Conservation (phyloP, 1,140 invertebrate genomes). For the Diorhabda carinulata region DNA sequence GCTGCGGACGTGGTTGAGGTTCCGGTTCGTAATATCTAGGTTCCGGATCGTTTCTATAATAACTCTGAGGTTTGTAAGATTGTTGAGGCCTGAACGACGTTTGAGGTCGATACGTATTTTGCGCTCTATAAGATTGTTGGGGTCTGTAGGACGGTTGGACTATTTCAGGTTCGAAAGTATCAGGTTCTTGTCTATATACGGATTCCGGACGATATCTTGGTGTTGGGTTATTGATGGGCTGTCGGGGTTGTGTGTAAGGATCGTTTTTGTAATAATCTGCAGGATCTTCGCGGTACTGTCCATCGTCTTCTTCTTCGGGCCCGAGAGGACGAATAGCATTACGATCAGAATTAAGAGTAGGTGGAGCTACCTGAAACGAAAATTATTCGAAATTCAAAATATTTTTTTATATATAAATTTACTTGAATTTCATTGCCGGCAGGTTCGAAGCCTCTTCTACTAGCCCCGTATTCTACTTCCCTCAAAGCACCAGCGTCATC, state of each 20-base stretch:
- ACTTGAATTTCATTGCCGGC: constrained; percentile 73
- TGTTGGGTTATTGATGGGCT: constrained; percentile 24
- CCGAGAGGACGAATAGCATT: constrained; percentile 53
- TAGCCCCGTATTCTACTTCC: constrained; percentile 76
- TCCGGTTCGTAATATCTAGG: constrained; percentile 29
- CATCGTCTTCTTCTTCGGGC: constrained; percentile 70
- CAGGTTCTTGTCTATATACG: constrained; percentile 13
- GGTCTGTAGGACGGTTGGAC: constrained; percentile 6
- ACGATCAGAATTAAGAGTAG: constrained; percentile 56
- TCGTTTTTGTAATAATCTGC: constrained; percentile 72
- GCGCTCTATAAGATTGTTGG: constrained; percentile 51
- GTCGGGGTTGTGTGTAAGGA: constrained; percentile 44
- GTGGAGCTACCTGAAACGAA: constrained; percentile 53
- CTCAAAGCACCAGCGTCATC: constrained; percentile 69
- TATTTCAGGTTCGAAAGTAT: constrained; percentile 12
- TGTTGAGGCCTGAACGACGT: constrained; percentile 29
- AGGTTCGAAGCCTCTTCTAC: constrained; percentile 69
- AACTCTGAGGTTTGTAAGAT: constrained; percentile 25
- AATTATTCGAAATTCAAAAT: background rate
- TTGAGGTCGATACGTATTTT: constrained; percentile 40
- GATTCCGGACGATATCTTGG: constrained; percentile 4
- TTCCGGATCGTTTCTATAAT: constrained; percentile 19
- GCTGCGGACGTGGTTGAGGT: constrained; percentile 26
- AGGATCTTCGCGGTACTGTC: constrained; percentile 77
- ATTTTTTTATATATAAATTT: background rate